These are phyloP conservation scores for Climacteris rufus DNA, from an alignment of 2,113 vertebrate genomes.

Conservation along the genomic window DNA sequence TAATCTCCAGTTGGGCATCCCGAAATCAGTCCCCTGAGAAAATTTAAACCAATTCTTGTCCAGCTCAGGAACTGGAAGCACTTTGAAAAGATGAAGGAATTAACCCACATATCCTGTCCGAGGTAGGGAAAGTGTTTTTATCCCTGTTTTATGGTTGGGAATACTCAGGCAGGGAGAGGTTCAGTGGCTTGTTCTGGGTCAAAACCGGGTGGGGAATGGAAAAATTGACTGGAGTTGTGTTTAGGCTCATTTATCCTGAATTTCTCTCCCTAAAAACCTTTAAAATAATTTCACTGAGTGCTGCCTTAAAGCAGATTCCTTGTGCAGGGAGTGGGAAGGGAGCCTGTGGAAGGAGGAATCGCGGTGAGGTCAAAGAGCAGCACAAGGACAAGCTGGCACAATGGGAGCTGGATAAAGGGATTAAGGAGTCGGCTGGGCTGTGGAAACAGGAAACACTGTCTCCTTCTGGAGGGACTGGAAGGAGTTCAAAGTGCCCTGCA, in stretches of 20 bases:
- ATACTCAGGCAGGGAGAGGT: neutral
- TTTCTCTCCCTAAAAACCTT: neutral
- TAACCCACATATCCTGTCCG: neutral
- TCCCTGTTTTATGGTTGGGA: neutral
- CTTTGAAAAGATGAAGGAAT: neutral
- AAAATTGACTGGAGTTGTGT: neutral
- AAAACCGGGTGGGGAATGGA: neutral
- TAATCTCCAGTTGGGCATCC: neutral
- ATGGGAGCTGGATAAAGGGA: neutral
- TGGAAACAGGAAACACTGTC: neutral
- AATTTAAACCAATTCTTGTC: neutral
- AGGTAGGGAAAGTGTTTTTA: neutral
- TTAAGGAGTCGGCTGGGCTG: conserved; percentile 13
- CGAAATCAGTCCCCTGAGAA: neutral
- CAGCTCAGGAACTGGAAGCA: neutral
- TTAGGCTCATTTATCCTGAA: accelerated
- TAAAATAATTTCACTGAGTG: neutral
- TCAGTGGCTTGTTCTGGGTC: neutral
- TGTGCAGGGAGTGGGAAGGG: accelerated
- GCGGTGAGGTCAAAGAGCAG: neutral
- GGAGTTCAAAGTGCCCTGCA: conserved; percentile 30
- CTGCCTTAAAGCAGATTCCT: neutral
- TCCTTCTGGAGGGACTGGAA: neutral
- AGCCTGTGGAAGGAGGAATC: neutral
- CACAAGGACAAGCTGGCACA: neutral